phyloP scores from a whole-genome alignment of 2,113 vertebrate genomes.

The Osmerus mordax region DNA sequence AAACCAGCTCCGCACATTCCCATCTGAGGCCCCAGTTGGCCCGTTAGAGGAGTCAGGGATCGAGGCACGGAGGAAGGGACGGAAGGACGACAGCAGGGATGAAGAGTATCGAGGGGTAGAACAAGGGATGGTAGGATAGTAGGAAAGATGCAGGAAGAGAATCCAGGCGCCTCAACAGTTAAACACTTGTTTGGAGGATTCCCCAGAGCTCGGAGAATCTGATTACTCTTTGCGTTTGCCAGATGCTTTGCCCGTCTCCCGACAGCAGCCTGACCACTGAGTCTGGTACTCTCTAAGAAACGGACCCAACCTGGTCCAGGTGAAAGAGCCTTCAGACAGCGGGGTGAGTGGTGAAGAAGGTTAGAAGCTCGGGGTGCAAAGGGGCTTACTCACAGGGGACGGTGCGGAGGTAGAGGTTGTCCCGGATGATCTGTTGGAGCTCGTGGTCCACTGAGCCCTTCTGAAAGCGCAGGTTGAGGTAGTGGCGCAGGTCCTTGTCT shows the following conservation, averaged over 20 bases:
- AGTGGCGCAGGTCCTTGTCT: slow-evolving; percentile 97
- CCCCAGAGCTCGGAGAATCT: too few relatives aligned
- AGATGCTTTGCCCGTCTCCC: not conserved
- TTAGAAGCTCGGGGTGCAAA: not conserved
- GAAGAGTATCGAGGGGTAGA: too few relatives aligned
- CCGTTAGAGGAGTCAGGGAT: not conserved
- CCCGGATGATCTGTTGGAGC: slow-evolving; percentile 97
- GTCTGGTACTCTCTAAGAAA: too few relatives aligned
- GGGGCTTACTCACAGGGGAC: slow-evolving; percentile 88
- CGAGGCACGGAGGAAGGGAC: too few relatives aligned
- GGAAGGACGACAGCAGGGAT: too few relatives aligned
- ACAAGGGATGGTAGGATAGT: too few relatives aligned
- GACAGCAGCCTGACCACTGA: not conserved
- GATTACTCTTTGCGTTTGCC: too few relatives aligned
- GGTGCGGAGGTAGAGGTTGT: slow-evolving; percentile 98
- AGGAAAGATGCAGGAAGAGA: too few relatives aligned
- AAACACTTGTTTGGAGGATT: too few relatives aligned
- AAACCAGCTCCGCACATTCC: too few relatives aligned
- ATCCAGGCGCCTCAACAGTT: too few relatives aligned
- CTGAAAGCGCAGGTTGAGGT: slow-evolving; percentile 99
- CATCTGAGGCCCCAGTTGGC: not conserved
- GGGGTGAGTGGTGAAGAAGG: not conserved
- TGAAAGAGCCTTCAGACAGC: not conserved
- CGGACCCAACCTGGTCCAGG: too few relatives aligned
- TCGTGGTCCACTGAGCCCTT: slow-evolving; percentile 98